Evolutionary conservation across 2,797 vertebrate genomes (phyloP).

Genomic region (Kryptopterus vitreolus): DNA sequence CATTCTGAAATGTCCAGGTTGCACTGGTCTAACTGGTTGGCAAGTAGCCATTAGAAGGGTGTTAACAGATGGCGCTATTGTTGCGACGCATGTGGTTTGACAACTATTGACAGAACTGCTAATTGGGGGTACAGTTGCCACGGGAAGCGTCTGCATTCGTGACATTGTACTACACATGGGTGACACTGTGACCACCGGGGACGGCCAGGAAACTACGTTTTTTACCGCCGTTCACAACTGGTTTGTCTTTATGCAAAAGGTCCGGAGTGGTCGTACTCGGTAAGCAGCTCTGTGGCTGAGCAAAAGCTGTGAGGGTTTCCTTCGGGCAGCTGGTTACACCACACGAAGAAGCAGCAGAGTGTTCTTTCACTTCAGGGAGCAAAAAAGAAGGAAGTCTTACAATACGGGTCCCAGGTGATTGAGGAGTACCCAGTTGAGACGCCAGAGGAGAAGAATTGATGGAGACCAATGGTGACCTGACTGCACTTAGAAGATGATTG

Average conservation of each 20-base stretch:
- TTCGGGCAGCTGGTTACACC: slow-evolving; percentile 24
- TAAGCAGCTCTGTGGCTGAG: slow-evolving; percentile 30
- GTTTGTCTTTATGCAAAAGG: slow-evolving; percentile 51
- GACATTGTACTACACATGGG: slow-evolving; percentile 61
- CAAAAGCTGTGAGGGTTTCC: slow-evolving; percentile 15
- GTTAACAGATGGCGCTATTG: slow-evolving; percentile 59
- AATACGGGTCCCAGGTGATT: slow-evolving; percentile 36
- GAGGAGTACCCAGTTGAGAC: slow-evolving; percentile 32
- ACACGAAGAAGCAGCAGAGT: slow-evolving; percentile 20
- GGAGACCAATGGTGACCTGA: slow-evolving; percentile 34
- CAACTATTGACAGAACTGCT: slow-evolving; percentile 67
- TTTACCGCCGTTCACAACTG: slow-evolving; percentile 55
- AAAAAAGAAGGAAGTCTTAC: slow-evolving; percentile 41
- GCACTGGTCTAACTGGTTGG: slow-evolving; percentile 59
- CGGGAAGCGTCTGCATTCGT: slow-evolving; percentile 68
- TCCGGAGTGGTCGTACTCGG: slow-evolving; percentile 43
- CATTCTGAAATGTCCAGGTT: slow-evolving; percentile 52
- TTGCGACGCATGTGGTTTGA: slow-evolving; percentile 63
- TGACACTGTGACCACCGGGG: slow-evolving; percentile 64
- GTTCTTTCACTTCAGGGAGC: slow-evolving; percentile 39
- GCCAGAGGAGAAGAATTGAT: slow-evolving; percentile 38
- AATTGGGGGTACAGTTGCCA: slow-evolving; percentile 74
- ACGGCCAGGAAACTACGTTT: slow-evolving; percentile 57
- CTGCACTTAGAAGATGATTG: slow-evolving; percentile 27
- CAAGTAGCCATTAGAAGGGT: slow-evolving; percentile 57